Evolutionary conservation across 2,888 invertebrate species (phyloP).

Genomic region (Panzeria rudis): DNA sequence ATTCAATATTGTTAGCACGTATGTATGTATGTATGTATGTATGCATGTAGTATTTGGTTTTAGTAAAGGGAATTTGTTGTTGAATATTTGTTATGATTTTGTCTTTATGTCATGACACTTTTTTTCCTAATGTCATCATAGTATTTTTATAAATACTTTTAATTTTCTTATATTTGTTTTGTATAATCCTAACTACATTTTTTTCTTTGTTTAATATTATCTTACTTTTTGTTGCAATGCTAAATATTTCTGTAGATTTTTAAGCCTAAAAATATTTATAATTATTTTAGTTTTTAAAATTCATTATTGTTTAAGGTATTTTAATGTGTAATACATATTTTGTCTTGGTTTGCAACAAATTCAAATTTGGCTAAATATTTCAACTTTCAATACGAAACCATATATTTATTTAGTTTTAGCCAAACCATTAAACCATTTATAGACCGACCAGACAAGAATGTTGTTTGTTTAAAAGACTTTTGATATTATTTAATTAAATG

Average conservation of each 20-base stretch:
- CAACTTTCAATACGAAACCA: conserved; percentile 52
- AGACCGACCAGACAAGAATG: conserved; percentile 17
- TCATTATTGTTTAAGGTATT: conserved; percentile 40
- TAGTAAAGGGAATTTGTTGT: conserved; percentile 18
- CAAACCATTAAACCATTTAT: conserved; percentile 51
- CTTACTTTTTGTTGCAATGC: conserved; percentile 48
- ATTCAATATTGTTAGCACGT: conserved; percentile 58
- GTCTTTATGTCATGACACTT: conserved; percentile 27
- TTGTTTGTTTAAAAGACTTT: neutral
- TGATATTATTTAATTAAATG: conserved; percentile 19
- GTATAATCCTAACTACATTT: conserved; percentile 72
- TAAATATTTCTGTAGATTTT: conserved; percentile 39
- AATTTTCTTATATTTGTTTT: conserved; percentile 51
- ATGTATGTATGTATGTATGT: conserved; percentile 67
- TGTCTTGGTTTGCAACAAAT: conserved; percentile 44
- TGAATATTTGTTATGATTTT: conserved; percentile 30
- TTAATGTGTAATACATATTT: conserved; percentile 18
- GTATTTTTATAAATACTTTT: conserved; percentile 35
- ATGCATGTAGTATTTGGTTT: conserved; percentile 41
- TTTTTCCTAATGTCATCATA: neutral
- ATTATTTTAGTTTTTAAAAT: conserved; percentile 10
- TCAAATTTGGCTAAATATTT: conserved; percentile 26
- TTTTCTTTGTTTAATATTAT: conserved; percentile 38
- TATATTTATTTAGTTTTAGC: conserved; percentile 29
- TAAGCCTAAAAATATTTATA: conserved; percentile 65